Evolutionary conservation across 2,797 vertebrate genomes (phyloP), one percentile per base, ranked within the genome.

Genomic region (Siniperca undulata): DNA sequence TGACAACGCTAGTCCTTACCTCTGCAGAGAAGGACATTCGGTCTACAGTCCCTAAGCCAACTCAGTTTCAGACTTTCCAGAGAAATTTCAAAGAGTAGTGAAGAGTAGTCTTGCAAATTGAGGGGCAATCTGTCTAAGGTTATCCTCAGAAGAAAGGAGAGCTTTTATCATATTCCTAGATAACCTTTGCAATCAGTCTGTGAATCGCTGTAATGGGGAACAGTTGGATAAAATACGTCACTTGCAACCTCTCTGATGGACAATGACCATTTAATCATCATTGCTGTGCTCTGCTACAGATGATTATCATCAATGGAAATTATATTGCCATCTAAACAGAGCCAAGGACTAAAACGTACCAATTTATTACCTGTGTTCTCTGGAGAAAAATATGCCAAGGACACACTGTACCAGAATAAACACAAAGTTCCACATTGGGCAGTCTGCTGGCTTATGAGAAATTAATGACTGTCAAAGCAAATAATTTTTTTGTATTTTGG

Each of bases 221-320:
- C 77, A 64, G 38, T 66, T 66, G 80, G 69, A 79, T 88, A 81
- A 91, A 93, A 91, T 87, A 78, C 77, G 60, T 86, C 84, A 81
- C 74, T 88, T 30, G 42, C 71, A 60, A 56, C 77, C 50, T 67
- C 76, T 69, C 70, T 89, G 86, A 92, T 91, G 83, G 87, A 89
- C 92, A 94, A 93, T 91, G 81, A 84, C 87, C 92, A 94, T 91
- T 92, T 91, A 93, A 94, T 94, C 84, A 82, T 59, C 22, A 11
- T 79, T 77, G 62, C 74, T 76, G 78, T 84, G 73, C 80, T 87
- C 62, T 81, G 81, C 72, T 69, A 40, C 70, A 66, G 85, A 90
- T 89, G 81, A 94, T 92, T 86, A 91, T 91, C 88, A 89, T 92
- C 92, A 88, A 36, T 82, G 73, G 82, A 30, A 86, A 86, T 71